Conservation (phyloP, 2,888 invertebrate species). For the Chloroclystis v-ata region DNA sequence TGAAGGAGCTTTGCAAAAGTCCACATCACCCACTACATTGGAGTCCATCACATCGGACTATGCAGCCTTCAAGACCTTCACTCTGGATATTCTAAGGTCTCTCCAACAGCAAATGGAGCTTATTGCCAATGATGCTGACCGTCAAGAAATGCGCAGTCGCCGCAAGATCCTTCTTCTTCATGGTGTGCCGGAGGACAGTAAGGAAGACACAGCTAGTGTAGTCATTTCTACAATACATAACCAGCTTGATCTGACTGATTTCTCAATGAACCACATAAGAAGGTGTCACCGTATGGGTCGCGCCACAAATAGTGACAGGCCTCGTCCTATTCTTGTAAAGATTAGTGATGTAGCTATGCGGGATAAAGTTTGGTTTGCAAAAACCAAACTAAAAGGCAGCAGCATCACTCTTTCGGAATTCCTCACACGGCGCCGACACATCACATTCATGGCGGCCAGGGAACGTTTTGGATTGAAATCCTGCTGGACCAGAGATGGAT, state of each 20-base stretch:
- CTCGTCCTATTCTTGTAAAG: neutral
- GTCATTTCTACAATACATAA: neutral
- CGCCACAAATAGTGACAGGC: neutral
- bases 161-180: neutral
- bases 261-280: neutral
- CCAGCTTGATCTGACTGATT: neutral
- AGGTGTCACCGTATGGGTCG: neutral
- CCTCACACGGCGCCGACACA: neutral
- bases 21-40: too few relatives aligned
- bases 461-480: neutral
- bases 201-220: neutral
- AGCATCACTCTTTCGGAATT: neutral
- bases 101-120: neutral
- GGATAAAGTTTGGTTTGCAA: neutral
- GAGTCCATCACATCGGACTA: neutral
- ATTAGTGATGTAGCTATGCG: neutral
- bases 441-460: neutral
- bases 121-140: neutral
- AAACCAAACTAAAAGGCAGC: neutral
- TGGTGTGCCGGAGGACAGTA: neutral
- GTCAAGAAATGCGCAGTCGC: neutral
- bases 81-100: neutral
- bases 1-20: neutral
- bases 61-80: neutral
- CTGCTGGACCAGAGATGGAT: neutral